Evolutionary conservation across 2,888 invertebrate species (phyloP).

Genomic region (Lagria hirta): DNA sequence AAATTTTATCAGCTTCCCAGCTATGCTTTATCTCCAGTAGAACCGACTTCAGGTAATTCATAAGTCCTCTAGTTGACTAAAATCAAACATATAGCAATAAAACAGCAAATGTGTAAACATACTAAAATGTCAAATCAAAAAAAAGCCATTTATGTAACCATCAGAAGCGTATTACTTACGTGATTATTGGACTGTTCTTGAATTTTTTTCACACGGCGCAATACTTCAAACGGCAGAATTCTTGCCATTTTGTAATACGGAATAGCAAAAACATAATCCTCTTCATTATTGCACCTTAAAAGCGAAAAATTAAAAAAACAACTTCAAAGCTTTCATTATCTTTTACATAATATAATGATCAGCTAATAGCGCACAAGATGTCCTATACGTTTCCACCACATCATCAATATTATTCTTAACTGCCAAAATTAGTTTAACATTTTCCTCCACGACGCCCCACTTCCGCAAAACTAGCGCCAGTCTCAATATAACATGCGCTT

Average conservation of each 20-base stretch:
- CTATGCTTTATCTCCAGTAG: constrained; percentile 53
- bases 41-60: constrained; percentile 49
- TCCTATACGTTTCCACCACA: constrained; percentile 53
- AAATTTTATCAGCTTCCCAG: constrained; percentile 54
- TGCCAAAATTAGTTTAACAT: constrained; percentile 41
- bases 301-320: constrained; percentile 4
- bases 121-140: too few species aligned
- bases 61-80: constrained; percentile 48
- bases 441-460: constrained; percentile 48
- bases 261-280: constrained; percentile 51
- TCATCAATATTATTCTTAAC: constrained; percentile 49
- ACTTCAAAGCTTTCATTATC: background rate
- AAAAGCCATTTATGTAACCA: constrained; percentile 3
- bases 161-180: constrained; percentile 31
- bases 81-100: constrained; percentile 28
- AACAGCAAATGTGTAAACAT: too few species aligned
- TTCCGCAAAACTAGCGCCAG: constrained; percentile 52
- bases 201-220: constrained; percentile 50
- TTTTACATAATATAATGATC: constrained; percentile 60
- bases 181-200: constrained; percentile 49
- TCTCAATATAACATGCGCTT: constrained; percentile 70
- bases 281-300: constrained; percentile 44
- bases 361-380: constrained; percentile 60
- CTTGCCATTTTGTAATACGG: constrained; percentile 61
- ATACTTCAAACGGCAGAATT: constrained; percentile 56